Base-by-base conservation (phyloP, 2,113 vertebrate species). In the Electrona antarctica region DNA sequence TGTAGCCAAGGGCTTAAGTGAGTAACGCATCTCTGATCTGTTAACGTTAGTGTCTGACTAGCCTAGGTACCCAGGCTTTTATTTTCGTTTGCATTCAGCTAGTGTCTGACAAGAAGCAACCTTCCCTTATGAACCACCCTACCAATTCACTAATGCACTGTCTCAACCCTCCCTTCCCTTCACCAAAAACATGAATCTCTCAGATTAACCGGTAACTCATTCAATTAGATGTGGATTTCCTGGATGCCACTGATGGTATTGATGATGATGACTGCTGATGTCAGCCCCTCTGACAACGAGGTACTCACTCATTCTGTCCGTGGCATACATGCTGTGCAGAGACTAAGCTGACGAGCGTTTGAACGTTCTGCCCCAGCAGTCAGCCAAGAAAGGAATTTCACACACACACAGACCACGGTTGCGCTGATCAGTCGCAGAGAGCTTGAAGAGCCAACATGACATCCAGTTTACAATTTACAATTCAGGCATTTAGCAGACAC, bases 81-180 rank as follows among this genome's bases (percentile, higher is more conserved):
- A 21, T 21, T 21, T 21, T 21, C 21, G 21, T 21, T 21, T 41
- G 33, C 11, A 10, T 64, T 48, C 8, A n/a, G n/a, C n/a, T n/a
- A n/a, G 49, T 50, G 45, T 13, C 11, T 13, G 48, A 41, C n/a
- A 51, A 64, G 9, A 64, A 10, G n/a, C 6, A 45, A 29, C 12
- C 57, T 48, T 52, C 10, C 29, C 28, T 15, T 9, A 78, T 78
- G 11, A 13, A 2, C 51, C 7, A 15, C 29, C 3, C 56, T 54
- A 49, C 15, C 64, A 71, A 69, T 83, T 56, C 68, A 46, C 74
- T 84, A 73, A 78, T 77, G 77, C 14, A 78, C 9, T 4, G 33
- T 41, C 3, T 41, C n/a, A 57, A 7, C 49, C 11, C 71, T 69
- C 47, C 73, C 11, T 74, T 69, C 47, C 73, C 66, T 47, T 57